phyloP scores from a whole-genome alignment of 2,113 vertebrate genomes.

The Megaceryle torquata region DNA sequence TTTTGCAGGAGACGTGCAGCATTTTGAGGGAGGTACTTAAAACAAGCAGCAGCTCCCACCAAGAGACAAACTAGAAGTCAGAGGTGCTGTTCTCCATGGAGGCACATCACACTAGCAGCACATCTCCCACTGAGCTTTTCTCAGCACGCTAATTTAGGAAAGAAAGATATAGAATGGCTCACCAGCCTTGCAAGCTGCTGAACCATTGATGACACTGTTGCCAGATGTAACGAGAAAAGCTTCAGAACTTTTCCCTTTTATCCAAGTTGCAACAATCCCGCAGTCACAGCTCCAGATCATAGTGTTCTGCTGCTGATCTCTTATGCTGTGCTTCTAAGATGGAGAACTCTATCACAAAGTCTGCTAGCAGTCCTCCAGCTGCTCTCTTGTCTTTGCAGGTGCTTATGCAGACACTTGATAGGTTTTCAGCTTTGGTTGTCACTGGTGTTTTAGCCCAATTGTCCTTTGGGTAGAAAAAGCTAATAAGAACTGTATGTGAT shows the following conservation, averaged over 20 bases:
- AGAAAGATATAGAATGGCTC: not conserved
- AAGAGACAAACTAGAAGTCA: not conserved
- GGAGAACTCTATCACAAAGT: not conserved
- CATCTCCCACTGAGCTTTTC: not conserved
- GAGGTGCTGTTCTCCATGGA: not conserved
- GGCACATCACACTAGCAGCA: not conserved
- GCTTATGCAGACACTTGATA: not conserved
- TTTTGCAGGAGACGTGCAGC: not conserved
- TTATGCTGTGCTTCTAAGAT: not conserved
- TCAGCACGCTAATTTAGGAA: not conserved
- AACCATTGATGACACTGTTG: not conserved
- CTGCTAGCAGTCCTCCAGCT: not conserved
- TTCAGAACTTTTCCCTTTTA: not conserved
- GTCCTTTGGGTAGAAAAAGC: not conserved
- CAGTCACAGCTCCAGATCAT: not conserved
- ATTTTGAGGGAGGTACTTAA: not conserved
- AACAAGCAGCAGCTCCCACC: not conserved
- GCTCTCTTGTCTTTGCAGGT: not conserved
- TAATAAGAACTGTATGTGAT: not conserved
- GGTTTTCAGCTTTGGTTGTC: not conserved
- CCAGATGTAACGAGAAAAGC: not conserved
- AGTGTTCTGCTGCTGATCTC: not conserved
- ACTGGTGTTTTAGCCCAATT: not conserved
- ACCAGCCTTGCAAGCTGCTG: not conserved
- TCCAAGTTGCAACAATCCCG: not conserved